These are phyloP conservation scores for Trilocha varians DNA, from an alignment of 2,888 invertebrate genomes.

Conservation along the genomic window DNA sequence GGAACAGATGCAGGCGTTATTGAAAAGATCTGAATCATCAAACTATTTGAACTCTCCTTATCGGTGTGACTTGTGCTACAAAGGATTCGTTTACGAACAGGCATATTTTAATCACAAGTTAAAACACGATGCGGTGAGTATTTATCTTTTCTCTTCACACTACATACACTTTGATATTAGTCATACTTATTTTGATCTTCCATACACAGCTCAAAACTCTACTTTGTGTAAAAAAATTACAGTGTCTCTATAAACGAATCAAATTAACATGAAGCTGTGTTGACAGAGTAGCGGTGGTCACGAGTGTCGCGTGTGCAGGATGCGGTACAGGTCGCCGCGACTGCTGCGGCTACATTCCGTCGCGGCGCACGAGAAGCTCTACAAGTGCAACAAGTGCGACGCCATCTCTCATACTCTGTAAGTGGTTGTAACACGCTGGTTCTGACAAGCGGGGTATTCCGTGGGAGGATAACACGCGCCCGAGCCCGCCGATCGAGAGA, in stretches of 20 bases:
- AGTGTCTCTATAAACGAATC: no score
- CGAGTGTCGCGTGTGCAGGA: constrained; percentile 37
- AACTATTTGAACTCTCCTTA: constrained; percentile 49
- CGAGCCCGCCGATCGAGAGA: no score
- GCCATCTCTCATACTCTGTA: constrained; percentile 45
- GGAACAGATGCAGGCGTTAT: constrained; percentile 34
- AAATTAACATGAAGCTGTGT: neutral
- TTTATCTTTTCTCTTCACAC: neutral
- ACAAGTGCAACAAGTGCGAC: constrained; percentile 33
- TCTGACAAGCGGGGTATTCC: no score
- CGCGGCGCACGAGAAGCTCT: constrained; percentile 37
- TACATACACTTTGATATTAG: neutral
- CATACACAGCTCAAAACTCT: no score
- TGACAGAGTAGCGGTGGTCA: constrained; percentile 36
- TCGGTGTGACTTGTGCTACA: constrained; percentile 44
- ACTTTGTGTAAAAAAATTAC: no score
- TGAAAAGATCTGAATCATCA: constrained; percentile 25
- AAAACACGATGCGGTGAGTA: constrained; percentile 47
- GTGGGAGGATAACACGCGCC: no score
- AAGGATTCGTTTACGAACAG: constrained; percentile 37
- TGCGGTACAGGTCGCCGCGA: constrained; percentile 33
- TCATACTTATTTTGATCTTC: no score
- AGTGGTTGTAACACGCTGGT: constrained; percentile 16
- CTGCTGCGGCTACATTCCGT: constrained; percentile 33
- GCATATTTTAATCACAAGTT: constrained; percentile 44